Evolutionary conservation across 2,888 invertebrate genomes (phyloP).

Genomic region (Graphium colonna): DNA sequence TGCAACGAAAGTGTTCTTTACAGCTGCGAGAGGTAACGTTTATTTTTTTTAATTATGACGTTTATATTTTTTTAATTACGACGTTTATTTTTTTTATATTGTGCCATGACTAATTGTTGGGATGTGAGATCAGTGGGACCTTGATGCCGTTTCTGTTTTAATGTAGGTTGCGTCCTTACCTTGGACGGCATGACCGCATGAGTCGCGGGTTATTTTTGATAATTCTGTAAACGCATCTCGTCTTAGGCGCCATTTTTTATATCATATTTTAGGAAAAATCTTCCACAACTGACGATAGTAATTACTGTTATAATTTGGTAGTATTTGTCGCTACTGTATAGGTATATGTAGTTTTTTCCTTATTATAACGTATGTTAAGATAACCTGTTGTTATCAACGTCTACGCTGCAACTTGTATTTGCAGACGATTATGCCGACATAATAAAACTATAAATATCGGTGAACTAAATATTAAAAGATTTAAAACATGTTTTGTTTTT

Average conservation of each 20-base stretch:
- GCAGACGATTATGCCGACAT: not conserved
- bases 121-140: slow-evolving; percentile 35
- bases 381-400: not conserved
- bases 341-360: not conserved
- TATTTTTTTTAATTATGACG: not conserved
- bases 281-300: too few species aligned
- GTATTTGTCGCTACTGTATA: not conserved
- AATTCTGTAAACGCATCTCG: slow-evolving; percentile 47
- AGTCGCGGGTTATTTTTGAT: slow-evolving; percentile 69
- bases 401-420: not conserved
- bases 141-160: slow-evolving; percentile 67
- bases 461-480: not conserved
- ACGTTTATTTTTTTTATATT: not conserved
- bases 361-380: not conserved
- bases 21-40: slow-evolving; percentile 22
- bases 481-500: not conserved
- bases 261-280: not conserved
- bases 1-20: slow-evolving; percentile 10
- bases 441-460: slow-evolving; percentile 2
- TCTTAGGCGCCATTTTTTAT: slow-evolving; percentile 31
- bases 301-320: too few species aligned
- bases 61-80: slow-evolving; percentile 1
- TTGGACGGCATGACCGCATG: slow-evolving; percentile 60
- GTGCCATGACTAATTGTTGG: slow-evolving; percentile 2
- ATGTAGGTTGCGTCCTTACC: slow-evolving; percentile 71